Evolutionary conservation across 2,113 vertebrate species (phyloP).

Genomic region (Calyptommatus sinebrachiatus): DNA sequence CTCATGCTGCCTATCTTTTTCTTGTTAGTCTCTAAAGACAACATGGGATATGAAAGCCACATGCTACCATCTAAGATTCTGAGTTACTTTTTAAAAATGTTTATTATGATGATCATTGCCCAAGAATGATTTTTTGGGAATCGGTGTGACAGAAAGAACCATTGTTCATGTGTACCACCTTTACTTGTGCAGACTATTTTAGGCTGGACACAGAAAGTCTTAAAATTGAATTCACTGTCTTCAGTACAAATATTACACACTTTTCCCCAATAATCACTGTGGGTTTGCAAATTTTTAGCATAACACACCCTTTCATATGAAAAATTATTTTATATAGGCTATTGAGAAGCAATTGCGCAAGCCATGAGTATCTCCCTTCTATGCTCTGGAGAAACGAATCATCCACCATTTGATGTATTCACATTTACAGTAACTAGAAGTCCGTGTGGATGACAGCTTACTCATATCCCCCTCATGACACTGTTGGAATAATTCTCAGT

Average conservation of each 20-base stretch:
- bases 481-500: neutral
- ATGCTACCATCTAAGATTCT: too few relatives aligned
- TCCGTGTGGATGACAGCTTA: slow-evolving; percentile 1
- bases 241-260: neutral
- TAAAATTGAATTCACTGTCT: neutral
- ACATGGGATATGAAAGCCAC: too few relatives aligned
- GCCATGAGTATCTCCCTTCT: neutral
- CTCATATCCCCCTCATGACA: neutral
- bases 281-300: neutral
- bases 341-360: neutral
- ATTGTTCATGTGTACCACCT: neutral
- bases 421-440: neutral
- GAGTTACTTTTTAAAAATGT: too few relatives aligned
- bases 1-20: too few relatives aligned
- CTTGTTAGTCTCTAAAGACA: too few relatives aligned
- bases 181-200: neutral
- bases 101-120: too few relatives aligned
- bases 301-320: neutral
- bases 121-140: neutral
- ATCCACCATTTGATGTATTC: neutral
- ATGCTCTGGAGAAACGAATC: neutral
- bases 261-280: neutral
- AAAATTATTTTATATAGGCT: neutral
- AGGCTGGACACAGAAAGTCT: neutral
- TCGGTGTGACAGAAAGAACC: neutral